phyloP scores from a whole-genome alignment of 2,113 vertebrate species.

The Pseudopodoces humilis region DNA sequence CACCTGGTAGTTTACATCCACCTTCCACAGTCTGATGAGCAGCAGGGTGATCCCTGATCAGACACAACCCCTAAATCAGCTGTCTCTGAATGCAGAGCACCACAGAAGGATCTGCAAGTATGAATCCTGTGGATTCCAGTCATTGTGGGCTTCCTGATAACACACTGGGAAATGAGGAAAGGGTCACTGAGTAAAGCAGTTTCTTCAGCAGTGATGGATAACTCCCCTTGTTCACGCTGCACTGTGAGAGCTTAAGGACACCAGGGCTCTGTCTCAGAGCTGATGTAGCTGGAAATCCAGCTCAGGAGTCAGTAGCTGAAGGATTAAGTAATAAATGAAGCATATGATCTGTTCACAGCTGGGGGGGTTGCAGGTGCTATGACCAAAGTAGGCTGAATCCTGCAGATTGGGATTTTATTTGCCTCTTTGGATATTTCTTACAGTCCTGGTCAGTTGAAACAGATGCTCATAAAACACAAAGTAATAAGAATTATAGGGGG shows the following conservation, averaged over 20 bases:
- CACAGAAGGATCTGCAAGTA: neutral
- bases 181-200: neutral
- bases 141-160: neutral
- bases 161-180: neutral
- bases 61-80: neutral
- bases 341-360: neutral
- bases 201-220: neutral
- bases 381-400: neutral
- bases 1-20: neutral
- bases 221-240: neutral
- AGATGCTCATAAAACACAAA: constrained; percentile 21
- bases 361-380: neutral
- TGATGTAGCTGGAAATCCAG: neutral
- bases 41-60: neutral
- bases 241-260: neutral
- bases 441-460: constrained; percentile 4
- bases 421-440: neutral
- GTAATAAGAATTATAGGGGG: neutral
- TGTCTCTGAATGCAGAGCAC: neutral
- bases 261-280: neutral
- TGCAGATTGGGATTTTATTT: constrained; percentile 3
- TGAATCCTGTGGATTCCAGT: neutral
- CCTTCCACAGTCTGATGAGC: neutral
- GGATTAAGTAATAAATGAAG: constrained; percentile 26
- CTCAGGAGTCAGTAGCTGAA: constrained; percentile 5